These are phyloP conservation scores for Vimba vimba DNA, from an alignment of 2,113 vertebrate species.

Conservation along the genomic window DNA sequence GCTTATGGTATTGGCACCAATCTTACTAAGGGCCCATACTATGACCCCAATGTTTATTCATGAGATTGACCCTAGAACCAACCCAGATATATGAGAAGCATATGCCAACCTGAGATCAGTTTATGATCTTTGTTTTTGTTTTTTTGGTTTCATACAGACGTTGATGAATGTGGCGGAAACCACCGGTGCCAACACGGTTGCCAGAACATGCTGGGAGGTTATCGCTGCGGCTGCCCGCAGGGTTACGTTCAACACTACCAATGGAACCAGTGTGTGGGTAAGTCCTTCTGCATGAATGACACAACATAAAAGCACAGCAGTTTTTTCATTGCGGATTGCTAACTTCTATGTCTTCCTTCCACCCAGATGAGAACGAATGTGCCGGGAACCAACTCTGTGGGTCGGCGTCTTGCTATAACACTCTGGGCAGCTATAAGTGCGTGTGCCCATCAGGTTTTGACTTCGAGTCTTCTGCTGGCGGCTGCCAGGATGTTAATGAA, in stretches of 20 bases:
- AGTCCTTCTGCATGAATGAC: slow-evolving; percentile 49
- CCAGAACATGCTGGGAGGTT: slow-evolving; percentile 92
- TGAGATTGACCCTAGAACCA: too few species aligned
- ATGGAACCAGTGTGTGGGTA: slow-evolving; percentile 97
- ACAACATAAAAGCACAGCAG: background rate
- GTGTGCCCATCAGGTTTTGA: slow-evolving; percentile 93
- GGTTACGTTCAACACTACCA: slow-evolving; percentile 95
- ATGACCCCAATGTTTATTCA: too few species aligned
- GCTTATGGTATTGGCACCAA: background rate
- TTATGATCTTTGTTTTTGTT: background rate
- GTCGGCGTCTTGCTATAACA: slow-evolving; percentile 94
- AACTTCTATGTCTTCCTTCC: background rate
- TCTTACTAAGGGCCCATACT: too few species aligned
- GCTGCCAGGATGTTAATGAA: slow-evolving; percentile 93
- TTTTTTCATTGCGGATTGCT: background rate
- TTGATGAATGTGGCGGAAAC: slow-evolving; percentile 88
- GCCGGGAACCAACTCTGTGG: slow-evolving; percentile 79
- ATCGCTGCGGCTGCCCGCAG: slow-evolving; percentile 89
- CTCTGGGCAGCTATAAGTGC: slow-evolving; percentile 90
- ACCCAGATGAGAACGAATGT: slow-evolving; percentile 92
- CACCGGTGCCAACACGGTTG: slow-evolving; percentile 92
- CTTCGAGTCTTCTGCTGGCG: slow-evolving; percentile 80
- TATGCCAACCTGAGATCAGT: background rate
- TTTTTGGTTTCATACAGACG: slow-evolving; percentile 72
- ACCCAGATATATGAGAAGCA: background rate